Base-by-base conservation (phyloP, 2,888 invertebrate species). In the Strigamia transsilvanica region DNA sequence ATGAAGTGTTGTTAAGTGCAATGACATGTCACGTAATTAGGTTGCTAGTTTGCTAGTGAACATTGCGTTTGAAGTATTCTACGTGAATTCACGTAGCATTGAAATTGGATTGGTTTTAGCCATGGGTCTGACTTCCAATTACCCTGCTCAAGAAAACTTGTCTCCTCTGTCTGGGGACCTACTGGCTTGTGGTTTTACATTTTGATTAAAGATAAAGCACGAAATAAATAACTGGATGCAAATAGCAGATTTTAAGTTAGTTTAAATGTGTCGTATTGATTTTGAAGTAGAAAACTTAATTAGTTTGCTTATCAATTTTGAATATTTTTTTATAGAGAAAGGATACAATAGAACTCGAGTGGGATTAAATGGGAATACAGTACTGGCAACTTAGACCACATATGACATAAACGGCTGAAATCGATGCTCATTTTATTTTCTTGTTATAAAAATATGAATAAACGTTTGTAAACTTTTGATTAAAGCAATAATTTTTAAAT, bases 31-130 rank as follows among this genome's bases (percentile, higher is more conserved):
- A 66, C 15, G 27, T 66, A 32, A 66, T 66, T 66, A 32, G 66
- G 66, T 66, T 66, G 66, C 27, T 66, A 66, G 66, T 66, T 66
- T 66, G 66, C 66, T 27, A 66, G 23, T 66, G 27, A 66, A 23
- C 32, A 27, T 66, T 23, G 66, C 32, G 27, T 66, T 66, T 66
- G 66, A 12, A 66, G 27, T 66, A 66, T 27, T 66, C 66, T 27
- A 23, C 23, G 66, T 66, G 66, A 66, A 66, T 66, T 23, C 66
- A 66, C 66, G 21, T 66, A 66, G 66, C 66, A 66, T 66, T 66
- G 66, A 32, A 66, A 66, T 66, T 66, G 66, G 66, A 66, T 66
- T 66, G 66, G 66, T 66, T 66, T 66, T 27, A 32, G 27, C 32
- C 32, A 32, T 27, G 66, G 66, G 66, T 66, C 66, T 27, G 66